Evolutionary conservation across 2,888 invertebrate species (phyloP).

Genomic region (Diogma glabrata): DNA sequence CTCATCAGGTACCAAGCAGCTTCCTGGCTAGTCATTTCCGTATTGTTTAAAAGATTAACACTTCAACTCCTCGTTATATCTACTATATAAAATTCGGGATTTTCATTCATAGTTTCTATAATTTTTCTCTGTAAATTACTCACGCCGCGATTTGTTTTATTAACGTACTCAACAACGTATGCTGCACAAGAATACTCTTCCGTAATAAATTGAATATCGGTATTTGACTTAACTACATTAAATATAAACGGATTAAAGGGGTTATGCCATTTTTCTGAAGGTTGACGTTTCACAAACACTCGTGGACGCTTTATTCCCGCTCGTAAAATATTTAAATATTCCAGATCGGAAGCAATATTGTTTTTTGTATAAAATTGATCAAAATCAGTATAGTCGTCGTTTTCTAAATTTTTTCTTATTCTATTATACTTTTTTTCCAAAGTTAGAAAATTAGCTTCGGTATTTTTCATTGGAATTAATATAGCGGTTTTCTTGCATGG

Average conservation of each 20-base stretch:
- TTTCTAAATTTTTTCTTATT: too few relatives aligned
- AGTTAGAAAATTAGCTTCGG: too few relatives aligned
- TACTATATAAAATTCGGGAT: conserved; percentile 20
- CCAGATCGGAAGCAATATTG: too few relatives aligned
- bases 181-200: background rate
- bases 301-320: background rate
- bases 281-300: background rate
- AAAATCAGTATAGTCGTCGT: too few relatives aligned
- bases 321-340: background rate
- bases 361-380: too few relatives aligned
- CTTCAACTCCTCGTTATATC: conserved; percentile 24
- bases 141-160: background rate
- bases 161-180: background rate
- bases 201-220: background rate
- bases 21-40: conserved; percentile 31
- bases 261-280: conserved; percentile 3
- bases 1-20: conserved; percentile 36
- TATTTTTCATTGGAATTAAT: too few relatives aligned
- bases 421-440: too few relatives aligned
- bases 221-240: background rate
- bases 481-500: too few relatives aligned
- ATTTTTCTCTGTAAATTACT: background rate
- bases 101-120: background rate
- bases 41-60: conserved; percentile 26
- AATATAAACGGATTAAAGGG: background rate